These are phyloP conservation scores for Ascaphus truei DNA, from an alignment of 2,113 vertebrate genomes.

Conservation along the genomic window DNA sequence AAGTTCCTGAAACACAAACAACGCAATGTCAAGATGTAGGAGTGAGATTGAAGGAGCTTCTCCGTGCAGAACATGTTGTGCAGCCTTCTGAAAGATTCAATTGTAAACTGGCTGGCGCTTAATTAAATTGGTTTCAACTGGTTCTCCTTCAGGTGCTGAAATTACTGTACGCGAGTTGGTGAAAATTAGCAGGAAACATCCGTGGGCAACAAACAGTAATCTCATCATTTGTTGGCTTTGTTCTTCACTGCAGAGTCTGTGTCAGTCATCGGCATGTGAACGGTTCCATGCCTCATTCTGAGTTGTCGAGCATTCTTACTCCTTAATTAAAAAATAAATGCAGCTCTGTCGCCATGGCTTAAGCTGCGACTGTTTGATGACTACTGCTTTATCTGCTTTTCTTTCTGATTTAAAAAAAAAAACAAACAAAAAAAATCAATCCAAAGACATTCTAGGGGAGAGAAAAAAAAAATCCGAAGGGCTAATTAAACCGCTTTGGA, in stretches of 20 bases:
- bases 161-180: background rate
- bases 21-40: background rate
- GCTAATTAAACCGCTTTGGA: constrained; percentile 42
- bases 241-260: background rate
- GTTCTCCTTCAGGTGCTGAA: background rate
- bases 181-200: background rate
- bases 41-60: background rate
- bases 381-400: constrained; percentile 4
- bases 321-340: constrained; percentile 36
- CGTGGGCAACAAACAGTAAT: background rate
- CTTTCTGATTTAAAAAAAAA: constrained; percentile 25
- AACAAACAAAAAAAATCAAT: too few species aligned
- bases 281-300: background rate
- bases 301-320: background rate
- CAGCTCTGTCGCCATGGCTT: background rate
- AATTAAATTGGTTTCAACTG: background rate
- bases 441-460: constrained; percentile 4
- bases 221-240: background rate
- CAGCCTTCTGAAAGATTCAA: background rate
- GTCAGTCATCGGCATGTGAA: background rate
- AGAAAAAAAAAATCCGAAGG: constrained; percentile 22
- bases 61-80: background rate
- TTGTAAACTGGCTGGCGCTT: background rate
- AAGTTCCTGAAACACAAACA: background rate
- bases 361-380: constrained; percentile 25